Conservation (phyloP, 1,140 invertebrate species). For the Leptinotarsa undecemlineata region DNA sequence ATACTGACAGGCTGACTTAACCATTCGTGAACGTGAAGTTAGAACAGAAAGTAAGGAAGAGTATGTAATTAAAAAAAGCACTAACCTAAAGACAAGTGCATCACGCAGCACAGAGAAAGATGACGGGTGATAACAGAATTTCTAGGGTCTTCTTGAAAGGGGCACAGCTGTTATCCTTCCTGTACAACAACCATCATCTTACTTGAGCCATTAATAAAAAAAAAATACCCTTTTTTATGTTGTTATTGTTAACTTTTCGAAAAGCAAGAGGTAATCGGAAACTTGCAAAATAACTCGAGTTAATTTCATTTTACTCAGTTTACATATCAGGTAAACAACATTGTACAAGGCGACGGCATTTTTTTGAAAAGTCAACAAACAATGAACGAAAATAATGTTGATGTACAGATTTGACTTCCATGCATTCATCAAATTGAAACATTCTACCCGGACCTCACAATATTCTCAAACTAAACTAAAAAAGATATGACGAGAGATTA, state of each 20-base stretch:
- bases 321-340: too few species aligned
- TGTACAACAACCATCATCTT: slow-evolving; percentile 59
- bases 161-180: slow-evolving; percentile 64
- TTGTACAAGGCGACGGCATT: too few species aligned
- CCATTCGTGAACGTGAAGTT: too few species aligned
- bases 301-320: too few species aligned
- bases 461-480: background rate
- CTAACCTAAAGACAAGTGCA: slow-evolving; percentile 53
- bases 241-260: slow-evolving; percentile 2
- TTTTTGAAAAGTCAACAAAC: slow-evolving; percentile 15
- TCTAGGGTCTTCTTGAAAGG: slow-evolving; percentile 70
- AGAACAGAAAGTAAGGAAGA: too few species aligned
- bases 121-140: slow-evolving; percentile 69
- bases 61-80: slow-evolving; percentile 41
- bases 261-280: background rate
- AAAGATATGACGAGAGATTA: too few species aligned
- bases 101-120: slow-evolving; percentile 71
- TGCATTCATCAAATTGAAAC: slow-evolving; percentile 38
- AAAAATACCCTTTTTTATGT: background rate
- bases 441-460: background rate
- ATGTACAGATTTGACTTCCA: slow-evolving; percentile 47
- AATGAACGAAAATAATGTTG: background rate
- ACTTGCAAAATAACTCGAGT: too few species aligned
- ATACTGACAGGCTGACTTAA: too few species aligned
- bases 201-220: slow-evolving; percentile 41